Conservation (phyloP, 1,140 invertebrate genomes). For the Leptoteleia sp. region DNA sequence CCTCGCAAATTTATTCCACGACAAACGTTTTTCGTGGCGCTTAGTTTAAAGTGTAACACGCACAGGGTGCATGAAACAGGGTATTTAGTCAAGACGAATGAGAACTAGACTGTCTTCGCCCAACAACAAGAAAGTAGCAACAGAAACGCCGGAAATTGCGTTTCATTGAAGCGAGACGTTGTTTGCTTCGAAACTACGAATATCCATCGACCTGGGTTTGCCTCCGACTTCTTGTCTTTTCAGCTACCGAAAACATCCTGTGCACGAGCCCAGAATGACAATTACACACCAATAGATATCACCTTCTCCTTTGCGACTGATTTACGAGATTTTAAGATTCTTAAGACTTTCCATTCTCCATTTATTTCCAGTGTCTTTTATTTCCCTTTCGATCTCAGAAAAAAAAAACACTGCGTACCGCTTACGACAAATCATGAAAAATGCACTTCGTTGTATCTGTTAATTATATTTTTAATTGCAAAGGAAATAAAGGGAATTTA, state of each 20-base stretch:
- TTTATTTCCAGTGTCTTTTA: constrained; percentile 57
- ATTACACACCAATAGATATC: constrained; percentile 66
- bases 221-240: constrained; percentile 67
- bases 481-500: too few relatives aligned
- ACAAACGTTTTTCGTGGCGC: constrained; percentile 24
- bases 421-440: constrained; percentile 42
- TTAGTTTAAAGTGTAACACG: constrained; percentile 48
- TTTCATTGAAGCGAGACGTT: constrained; percentile 69
- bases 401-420: constrained; percentile 5
- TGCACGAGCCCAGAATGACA: constrained; percentile 63
- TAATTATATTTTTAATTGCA: not conserved
- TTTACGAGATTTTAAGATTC: constrained; percentile 67
- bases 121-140: constrained; percentile 54
- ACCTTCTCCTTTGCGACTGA: constrained; percentile 58
- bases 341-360: constrained; percentile 48
- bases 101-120: constrained; percentile 48
- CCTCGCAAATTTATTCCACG: constrained; percentile 21
- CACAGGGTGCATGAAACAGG: constrained; percentile 54
- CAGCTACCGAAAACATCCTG: constrained; percentile 63
- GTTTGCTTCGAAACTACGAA: constrained; percentile 68
- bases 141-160: constrained; percentile 65
- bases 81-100: constrained; percentile 65
- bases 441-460: not conserved
- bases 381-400: constrained; percentile 34
- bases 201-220: constrained; percentile 64